Conservation (phyloP, 2,888 invertebrate genomes). For the Neoitamus cyanurus region DNA sequence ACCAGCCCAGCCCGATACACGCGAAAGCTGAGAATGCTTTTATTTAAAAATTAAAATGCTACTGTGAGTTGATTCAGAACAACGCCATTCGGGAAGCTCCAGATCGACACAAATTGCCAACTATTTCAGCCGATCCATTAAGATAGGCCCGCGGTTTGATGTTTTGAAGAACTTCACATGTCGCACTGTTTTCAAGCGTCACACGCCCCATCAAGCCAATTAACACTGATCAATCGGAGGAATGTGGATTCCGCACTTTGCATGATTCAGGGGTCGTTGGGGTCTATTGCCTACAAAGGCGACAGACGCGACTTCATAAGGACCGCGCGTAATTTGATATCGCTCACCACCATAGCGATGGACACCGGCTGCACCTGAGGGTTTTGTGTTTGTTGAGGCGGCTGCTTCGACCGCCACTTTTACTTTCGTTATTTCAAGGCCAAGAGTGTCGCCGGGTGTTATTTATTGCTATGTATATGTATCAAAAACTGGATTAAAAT, state of each 20-base stretch:
- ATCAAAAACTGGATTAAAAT: constrained; percentile 10
- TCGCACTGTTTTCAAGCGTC: background rate
- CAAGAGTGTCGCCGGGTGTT: constrained; percentile 6
- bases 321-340: background rate
- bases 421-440: constrained; percentile 4
- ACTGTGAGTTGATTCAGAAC: background rate
- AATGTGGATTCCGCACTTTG: background rate
- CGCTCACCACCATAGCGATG: background rate
- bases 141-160: background rate
- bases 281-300: background rate
- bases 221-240: background rate
- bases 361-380: background rate
- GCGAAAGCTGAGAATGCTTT: background rate
- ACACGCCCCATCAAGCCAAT: background rate
- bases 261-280: background rate
- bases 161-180: background rate
- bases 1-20: background rate
- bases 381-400: background rate
- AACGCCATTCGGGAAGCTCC: too few species aligned
- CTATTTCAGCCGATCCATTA: background rate
- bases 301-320: background rate
- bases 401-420: background rate
- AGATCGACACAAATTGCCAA: background rate
- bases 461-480: constrained; percentile 26
- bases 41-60: too few species aligned